Conservation (phyloP, 2,797 vertebrate species). For the Pangasius djambal region DNA sequence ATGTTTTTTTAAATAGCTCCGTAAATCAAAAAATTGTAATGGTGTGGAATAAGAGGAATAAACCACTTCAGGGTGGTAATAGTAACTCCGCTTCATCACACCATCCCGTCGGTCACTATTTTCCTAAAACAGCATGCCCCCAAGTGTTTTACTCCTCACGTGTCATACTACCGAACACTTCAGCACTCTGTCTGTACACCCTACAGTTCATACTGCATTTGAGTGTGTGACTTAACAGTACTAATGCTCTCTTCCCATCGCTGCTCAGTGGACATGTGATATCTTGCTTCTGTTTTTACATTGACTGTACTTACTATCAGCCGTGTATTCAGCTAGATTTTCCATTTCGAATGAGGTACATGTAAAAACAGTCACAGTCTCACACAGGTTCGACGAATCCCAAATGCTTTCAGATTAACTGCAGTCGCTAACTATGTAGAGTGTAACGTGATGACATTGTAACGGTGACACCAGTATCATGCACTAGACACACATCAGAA, state of each 20-base stretch:
- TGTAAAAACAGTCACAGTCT: not conserved
- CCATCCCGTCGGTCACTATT: not conserved
- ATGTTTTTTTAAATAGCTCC: too few species aligned
- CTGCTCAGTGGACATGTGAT: not conserved
- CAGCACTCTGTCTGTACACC: not conserved
- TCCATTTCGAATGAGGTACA: not conserved
- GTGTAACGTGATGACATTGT: not conserved
- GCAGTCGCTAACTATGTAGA: not conserved
- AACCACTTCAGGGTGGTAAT: too few species aligned
- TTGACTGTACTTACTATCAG: not conserved
- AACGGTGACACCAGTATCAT: not conserved
- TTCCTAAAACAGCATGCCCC: not conserved
- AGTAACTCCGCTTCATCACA: not conserved
- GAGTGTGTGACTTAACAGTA: not conserved
- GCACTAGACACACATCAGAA: not conserved
- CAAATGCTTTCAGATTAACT: not conserved
- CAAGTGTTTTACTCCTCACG: not conserved
- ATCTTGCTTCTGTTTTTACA: not conserved
- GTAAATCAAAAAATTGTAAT: too few species aligned
- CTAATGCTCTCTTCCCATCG: not conserved
- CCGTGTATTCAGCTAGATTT: not conserved
- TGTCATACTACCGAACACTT: not conserved
- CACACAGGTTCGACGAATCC: not conserved
- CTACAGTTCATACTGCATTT: too few species aligned
- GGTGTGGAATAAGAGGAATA: too few species aligned